A percentile compares a stretch with the other conserved stretches of the same genome.
Conservation (phyloP, 1,140 invertebrate species). For the Dryas iulia region DNA sequence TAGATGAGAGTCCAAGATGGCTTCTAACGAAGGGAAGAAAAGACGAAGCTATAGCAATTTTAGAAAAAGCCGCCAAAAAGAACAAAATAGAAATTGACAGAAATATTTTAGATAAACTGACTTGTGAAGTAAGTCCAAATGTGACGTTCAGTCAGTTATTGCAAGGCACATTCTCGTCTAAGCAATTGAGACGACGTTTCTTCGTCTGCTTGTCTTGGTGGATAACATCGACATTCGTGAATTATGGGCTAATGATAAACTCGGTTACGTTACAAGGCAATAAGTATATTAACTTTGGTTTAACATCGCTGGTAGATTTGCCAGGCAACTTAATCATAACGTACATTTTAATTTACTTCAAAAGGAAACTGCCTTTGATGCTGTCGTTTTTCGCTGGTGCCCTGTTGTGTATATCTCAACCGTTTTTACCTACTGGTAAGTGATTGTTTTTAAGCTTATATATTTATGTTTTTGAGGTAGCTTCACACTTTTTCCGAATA, state of each 20-base stretch:
- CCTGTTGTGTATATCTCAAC: conserved; percentile 51
- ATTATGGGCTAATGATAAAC: conserved; percentile 89
- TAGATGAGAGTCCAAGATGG: conserved; percentile 82
- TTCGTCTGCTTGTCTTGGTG: conserved; percentile 85
- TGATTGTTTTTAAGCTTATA: conserved; percentile 5
- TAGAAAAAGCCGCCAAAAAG: conserved; percentile 54
- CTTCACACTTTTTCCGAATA: too few species aligned
- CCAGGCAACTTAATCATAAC: conserved; percentile 83
- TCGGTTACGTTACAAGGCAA: conserved; percentile 87
- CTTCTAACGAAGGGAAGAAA: conserved; percentile 82
- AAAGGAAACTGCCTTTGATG: conserved; percentile 58
- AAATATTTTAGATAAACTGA: conserved; percentile 44
- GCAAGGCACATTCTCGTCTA: conserved; percentile 52
- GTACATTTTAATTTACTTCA: conserved; percentile 49
- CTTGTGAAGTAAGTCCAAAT: conserved; percentile 37
- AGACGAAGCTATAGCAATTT: conserved; percentile 43
- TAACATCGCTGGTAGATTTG: conserved; percentile 83
- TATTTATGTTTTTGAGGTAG: too few species aligned
- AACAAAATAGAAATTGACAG: conserved; percentile 51
- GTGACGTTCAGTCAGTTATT: conserved; percentile 37
- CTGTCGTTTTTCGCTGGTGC: conserved; percentile 50
- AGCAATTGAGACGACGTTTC: conserved; percentile 45
- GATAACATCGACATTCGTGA: conserved; percentile 86
- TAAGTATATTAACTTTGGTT: conserved; percentile 85
- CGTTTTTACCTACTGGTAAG: conserved; percentile 60